Evolutionary conservation across 1,140 invertebrate species (phyloP), one percentile per base, ranked within the genome.

Genomic region (Arion vulgaris): DNA sequence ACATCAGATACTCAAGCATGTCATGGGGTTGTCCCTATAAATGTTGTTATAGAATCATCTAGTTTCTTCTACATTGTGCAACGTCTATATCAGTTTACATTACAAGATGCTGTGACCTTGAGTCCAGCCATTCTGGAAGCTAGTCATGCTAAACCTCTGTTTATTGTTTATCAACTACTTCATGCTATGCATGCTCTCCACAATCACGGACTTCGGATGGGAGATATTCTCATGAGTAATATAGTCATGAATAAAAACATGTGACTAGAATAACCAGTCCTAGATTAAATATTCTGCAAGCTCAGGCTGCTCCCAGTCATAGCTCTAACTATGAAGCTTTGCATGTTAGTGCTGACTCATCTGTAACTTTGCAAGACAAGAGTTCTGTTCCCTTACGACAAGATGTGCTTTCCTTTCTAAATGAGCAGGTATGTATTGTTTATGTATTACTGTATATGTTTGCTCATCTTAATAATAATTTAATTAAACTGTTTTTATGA

Each of bases 161-260:
- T 98, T 93, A 92, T 98, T 39, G 92, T 97, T 32, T 98, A 97
- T 91, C 97, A 98, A 91, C 91, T 98, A 34, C 92, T 98, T 76
- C 95, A 96, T 90, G 92, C 95, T 32, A 94, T 96, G 68, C 94
- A 95, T 88, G 94, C 95, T 80, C 93, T 96, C 77, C 96, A 97
- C 89, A 95, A 95, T 84, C 92, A 94, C 85, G 96, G 96, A 17
- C 91, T 98, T 51, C 95, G 95, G 79, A 91, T 97, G 36, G 96
- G 97, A 32, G 95, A 96, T 91, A 93, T 98, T 38, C 95, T 93
- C 9, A 92, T 98, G 9, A 94, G 94, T 89, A 96, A 98, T 93
- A 95, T 98, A 87, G 94, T 95, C 87, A 89, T 98, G 73, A 95
- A 95, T 86, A 95, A 97, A 87, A 96, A 97, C 93, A 93, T 98